A percentile compares a stretch with the other conserved stretches of the same genome.
These are phyloP conservation scores for Cetonia aurata DNA, from an alignment of 2,888 invertebrate species.

Conservation along the genomic window DNA sequence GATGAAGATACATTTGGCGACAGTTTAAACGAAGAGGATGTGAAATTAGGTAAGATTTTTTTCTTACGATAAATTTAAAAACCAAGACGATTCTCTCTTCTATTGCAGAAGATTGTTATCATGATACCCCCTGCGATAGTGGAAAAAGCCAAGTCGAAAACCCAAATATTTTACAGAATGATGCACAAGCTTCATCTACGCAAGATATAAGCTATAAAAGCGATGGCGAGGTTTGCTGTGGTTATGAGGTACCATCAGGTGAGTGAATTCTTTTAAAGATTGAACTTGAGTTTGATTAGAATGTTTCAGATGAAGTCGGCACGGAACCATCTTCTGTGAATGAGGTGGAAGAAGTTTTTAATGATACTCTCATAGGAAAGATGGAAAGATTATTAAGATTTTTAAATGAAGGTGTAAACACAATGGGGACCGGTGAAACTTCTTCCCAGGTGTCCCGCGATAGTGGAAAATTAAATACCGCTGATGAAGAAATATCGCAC, in stretches of 20 bases:
- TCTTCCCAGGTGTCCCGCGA: no score
- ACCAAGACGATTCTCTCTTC: not conserved
- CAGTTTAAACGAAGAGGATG: not conserved
- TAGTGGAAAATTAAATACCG: not conserved
- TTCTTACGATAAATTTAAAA: not conserved
- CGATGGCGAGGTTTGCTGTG: no score
- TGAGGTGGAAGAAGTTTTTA: constrained; percentile 8
- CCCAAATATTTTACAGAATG: no score
- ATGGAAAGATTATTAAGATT: constrained; percentile 39
- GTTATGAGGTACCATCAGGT: no score
- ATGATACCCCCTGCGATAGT: no score
- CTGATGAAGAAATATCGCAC: not conserved
- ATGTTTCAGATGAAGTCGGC: no score
- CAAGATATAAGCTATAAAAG: no score
- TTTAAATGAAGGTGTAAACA: constrained; percentile 38
- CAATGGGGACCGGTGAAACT: not conserved
- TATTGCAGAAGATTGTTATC: not conserved
- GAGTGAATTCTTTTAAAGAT: no score
- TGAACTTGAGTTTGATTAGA: no score
- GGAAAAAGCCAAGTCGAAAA: no score
- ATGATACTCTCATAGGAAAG: constrained; percentile 43
- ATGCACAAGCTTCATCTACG: no score
- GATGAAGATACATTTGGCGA: constrained; percentile 17
- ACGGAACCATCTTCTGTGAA: not conserved
- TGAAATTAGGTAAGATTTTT: not conserved